A percentile compares a stretch with the other conserved stretches of the same genome.
phyloP scores from a whole-genome alignment of 2,113 vertebrate species.

The Corvus cornix region DNA sequence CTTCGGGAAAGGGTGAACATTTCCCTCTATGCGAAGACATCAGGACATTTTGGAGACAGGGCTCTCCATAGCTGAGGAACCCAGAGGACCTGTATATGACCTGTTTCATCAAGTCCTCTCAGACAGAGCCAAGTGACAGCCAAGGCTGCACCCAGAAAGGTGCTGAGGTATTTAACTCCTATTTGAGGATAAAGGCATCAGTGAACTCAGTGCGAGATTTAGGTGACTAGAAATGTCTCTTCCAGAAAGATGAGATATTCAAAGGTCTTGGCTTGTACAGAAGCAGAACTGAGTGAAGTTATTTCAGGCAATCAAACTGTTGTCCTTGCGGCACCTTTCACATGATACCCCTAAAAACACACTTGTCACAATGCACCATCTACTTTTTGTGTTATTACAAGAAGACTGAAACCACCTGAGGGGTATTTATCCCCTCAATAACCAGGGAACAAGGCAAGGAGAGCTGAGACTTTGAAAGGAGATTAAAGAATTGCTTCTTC shows the following conservation, averaged over 20 bases:
- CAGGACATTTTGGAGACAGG: not conserved
- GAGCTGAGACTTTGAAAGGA: not conserved
- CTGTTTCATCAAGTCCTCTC: not conserved
- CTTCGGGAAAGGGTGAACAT: not conserved
- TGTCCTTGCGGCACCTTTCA: not conserved
- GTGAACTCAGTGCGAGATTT: not conserved
- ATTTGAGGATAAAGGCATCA: not conserved
- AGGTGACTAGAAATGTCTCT: not conserved
- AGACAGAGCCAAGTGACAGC: not conserved
- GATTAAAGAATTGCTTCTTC: not conserved
- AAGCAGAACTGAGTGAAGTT: not conserved
- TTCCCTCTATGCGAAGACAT: not conserved
- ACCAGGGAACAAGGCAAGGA: not conserved
- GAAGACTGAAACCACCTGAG: not conserved
- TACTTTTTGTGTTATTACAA: not conserved
- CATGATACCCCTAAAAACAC: not conserved
- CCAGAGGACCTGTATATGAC: not conserved
- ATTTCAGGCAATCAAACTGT: not conserved
- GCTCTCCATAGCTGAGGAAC: not conserved
- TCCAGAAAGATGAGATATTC: not conserved
- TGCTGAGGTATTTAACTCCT: not conserved
- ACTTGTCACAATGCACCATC: not conserved
- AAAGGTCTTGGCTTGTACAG: not conserved
- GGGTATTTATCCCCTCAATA: not conserved
- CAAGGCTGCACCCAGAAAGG: not conserved